These are phyloP conservation scores for Poeciliopsis paucimaculata DNA, from an alignment of 2,797 vertebrate species.

Conservation along the genomic window DNA sequence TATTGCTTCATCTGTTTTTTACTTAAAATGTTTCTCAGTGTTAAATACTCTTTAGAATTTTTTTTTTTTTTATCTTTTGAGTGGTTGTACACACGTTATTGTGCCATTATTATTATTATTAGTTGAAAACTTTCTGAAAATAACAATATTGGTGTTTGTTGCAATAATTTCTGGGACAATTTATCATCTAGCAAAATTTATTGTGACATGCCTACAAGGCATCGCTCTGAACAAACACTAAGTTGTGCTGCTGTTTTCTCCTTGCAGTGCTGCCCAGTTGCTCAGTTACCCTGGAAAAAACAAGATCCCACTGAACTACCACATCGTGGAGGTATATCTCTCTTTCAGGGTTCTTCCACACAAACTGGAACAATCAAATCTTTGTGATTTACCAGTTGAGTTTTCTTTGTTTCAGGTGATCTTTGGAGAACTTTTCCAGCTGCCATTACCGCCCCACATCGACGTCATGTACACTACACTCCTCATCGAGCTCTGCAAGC, in stretches of 20 bases:
- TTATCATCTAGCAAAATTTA: no score
- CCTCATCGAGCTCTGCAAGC: conserved; percentile 97
- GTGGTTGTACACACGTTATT: no score
- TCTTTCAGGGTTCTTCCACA: not conserved
- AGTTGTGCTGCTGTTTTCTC: not conserved
- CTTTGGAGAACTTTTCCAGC: conserved; percentile 93
- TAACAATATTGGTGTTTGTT: no score
- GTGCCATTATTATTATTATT: no score
- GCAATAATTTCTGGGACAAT: no score
- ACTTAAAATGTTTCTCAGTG: no score
- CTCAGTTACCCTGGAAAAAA: conserved; percentile 97
- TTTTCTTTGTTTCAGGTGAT: conserved; percentile 84
- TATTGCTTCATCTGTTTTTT: not conserved
- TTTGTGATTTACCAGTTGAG: fast-evolving
- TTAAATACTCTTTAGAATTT: no score
- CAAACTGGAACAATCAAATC: not conserved
- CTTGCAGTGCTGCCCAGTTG: conserved; percentile 79
- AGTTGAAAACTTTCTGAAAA: no score
- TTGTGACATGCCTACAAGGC: not conserved
- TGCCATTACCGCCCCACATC: conserved; percentile 90
- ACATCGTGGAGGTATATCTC: conserved; percentile 91
- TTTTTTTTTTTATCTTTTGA: no score
- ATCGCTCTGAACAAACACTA: not conserved
- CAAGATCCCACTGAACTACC: conserved; percentile 98
- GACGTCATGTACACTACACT: conserved; percentile 97